Conservation (phyloP, 2,797 vertebrate species). For the Rhincodon typus region DNA sequence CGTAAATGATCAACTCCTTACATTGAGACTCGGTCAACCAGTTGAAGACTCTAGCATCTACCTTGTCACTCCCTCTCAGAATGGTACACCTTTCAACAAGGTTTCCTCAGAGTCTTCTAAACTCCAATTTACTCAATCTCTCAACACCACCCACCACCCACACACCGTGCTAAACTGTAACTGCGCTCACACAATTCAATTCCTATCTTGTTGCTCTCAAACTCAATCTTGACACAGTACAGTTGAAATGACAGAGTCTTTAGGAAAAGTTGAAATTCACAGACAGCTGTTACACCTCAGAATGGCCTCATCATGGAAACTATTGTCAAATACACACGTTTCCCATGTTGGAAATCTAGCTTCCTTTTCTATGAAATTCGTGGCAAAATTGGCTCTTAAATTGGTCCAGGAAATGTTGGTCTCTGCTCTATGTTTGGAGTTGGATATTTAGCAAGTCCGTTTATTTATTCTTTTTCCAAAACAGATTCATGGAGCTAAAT, state of each 20-base stretch:
- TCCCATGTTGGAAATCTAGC: not conserved
- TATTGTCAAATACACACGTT: not conserved
- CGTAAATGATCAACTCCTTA: not conserved
- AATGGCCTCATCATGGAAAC: not conserved
- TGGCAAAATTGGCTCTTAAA: not conserved
- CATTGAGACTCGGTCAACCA: not conserved
- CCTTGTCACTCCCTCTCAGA: not conserved
- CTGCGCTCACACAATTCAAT: not conserved
- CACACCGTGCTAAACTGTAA: not conserved
- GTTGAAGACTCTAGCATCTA: not conserved
- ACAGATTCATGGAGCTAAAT: constrained; percentile 20
- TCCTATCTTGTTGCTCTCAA: not conserved
- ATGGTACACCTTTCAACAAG: not conserved
- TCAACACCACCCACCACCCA: not conserved
- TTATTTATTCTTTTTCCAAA: constrained; percentile 10
- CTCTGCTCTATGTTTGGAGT: not conserved
- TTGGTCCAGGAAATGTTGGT: not conserved
- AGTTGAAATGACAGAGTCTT: not conserved
- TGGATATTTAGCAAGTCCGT: not conserved
- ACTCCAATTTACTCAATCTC: not conserved
- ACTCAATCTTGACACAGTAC: not conserved
- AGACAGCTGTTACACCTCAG: not conserved
- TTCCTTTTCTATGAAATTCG: not conserved
- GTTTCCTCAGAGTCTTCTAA: not conserved
- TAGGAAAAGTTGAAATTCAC: not conserved